Percentiles rank a stretch among this genome's conserved stretches.
Evolutionary conservation across 2,797 vertebrate genomes (phyloP).

Genomic region (Heterohyrax brucei): DNA sequence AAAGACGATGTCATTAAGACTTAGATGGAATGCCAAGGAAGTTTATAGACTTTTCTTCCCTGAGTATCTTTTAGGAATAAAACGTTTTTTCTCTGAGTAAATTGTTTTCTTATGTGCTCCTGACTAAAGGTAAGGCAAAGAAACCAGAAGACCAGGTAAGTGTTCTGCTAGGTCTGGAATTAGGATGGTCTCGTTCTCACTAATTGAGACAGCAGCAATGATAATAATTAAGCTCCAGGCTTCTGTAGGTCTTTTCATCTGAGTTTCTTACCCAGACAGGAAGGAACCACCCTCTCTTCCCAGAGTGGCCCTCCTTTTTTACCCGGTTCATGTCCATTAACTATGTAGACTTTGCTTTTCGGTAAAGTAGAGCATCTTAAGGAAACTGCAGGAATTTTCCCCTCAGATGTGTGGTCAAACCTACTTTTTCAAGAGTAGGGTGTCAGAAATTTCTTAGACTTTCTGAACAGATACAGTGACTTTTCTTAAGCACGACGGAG

Average conservation of each 20-base stretch:
- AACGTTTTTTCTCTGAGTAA: neutral
- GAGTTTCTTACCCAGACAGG: conserved; percentile 64
- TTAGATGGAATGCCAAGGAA: conserved; percentile 21
- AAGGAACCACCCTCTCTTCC: conserved; percentile 47
- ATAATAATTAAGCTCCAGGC: conserved; percentile 56
- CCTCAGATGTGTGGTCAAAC: conserved; percentile 31
- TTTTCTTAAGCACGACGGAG: conserved; percentile 18
- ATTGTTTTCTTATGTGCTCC: conserved; percentile 11
- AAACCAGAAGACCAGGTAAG: conserved; percentile 12
- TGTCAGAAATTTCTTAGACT: conserved; percentile 58
- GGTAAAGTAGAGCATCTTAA: conserved; percentile 30
- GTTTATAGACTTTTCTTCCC: neutral
- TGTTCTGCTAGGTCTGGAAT: conserved; percentile 2
- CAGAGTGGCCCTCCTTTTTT: conserved; percentile 13
- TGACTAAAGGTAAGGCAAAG: neutral
- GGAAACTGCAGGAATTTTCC: conserved; percentile 30
- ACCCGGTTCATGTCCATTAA: neutral
- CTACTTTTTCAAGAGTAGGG: conserved; percentile 40
- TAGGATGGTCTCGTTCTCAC: conserved; percentile 57
- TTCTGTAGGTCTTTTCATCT: conserved; percentile 58
- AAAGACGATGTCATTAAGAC: neutral
- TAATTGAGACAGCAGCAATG: conserved; percentile 31
- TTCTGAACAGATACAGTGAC: neutral
- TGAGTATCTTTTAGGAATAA: neutral
- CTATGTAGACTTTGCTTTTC: neutral